Conservation (phyloP, 2,113 vertebrate genomes). For the Otolemur garnettii region DNA sequence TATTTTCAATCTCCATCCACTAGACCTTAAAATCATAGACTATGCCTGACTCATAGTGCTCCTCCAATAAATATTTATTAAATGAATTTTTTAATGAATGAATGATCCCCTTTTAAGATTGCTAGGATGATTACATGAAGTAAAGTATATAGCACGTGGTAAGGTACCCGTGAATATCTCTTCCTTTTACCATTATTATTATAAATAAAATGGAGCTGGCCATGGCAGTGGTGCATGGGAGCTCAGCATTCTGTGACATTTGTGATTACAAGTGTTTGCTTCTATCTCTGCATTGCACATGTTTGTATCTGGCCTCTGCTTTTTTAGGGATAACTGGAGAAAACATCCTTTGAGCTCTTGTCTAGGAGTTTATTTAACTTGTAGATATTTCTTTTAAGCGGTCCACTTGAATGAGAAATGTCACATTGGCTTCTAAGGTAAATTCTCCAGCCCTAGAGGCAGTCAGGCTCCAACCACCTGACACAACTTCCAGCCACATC, state of each 20-base stretch:
- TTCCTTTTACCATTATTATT: not conserved
- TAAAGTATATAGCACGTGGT: not conserved
- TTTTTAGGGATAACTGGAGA: not conserved
- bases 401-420: not conserved
- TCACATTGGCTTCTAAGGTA: not conserved
- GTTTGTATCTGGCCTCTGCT: constrained; percentile 33
- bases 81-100: constrained; percentile 21
- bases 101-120: not conserved
- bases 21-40: not conserved
- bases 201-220: not conserved
- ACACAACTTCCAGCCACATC: not conserved
- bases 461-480: not conserved
- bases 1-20: not conserved
- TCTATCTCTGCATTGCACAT: not conserved
- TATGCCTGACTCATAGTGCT: not conserved
- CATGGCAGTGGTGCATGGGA: not conserved
- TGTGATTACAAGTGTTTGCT: not conserved
- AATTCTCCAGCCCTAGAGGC: not conserved
- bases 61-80: not conserved
- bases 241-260: not conserved
- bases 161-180: not conserved
- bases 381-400: not conserved
- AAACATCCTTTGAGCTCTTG: not conserved
- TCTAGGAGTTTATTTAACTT: constrained; percentile 8
- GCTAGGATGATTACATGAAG: not conserved